A percentile compares a stretch with the other conserved stretches of the same genome.
Conservation (phyloP, 2,888 invertebrate species). For the Germaria angustata region DNA sequence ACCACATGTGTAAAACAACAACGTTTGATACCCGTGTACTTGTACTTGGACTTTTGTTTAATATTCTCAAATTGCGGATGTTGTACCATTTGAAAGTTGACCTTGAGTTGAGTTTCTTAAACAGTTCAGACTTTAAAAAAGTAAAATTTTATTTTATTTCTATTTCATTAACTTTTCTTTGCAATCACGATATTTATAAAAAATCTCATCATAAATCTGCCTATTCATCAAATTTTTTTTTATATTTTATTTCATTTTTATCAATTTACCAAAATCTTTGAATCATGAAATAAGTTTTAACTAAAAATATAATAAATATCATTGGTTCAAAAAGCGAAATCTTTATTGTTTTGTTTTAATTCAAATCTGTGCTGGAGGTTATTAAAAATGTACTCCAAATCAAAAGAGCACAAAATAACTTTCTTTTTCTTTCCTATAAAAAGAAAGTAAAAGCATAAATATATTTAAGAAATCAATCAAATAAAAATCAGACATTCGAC, state of each 20-base stretch:
- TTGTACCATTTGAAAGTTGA: not conserved
- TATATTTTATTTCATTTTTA: too few species aligned
- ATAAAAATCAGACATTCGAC: not conserved
- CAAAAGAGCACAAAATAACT: not conserved
- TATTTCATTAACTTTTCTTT: too few species aligned
- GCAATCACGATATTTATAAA: too few species aligned
- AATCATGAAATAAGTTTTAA: too few species aligned
- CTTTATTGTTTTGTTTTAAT: not conserved
- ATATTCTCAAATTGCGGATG: conserved; percentile 15
- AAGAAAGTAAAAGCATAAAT: not conserved
- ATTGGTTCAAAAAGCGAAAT: not conserved
- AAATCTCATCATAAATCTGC: too few species aligned
- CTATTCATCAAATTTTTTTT: too few species aligned
- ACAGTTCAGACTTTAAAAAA: not conserved
- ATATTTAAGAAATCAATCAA: not conserved
- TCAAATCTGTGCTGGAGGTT: not conserved
- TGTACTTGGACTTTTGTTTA: not conserved
- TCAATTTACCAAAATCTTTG: too few species aligned
- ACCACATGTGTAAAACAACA: conserved; percentile 13
- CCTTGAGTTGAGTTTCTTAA: conserved; percentile 5
- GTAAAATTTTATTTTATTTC: too few species aligned
- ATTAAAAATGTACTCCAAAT: not conserved
- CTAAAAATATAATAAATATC: too few species aligned
- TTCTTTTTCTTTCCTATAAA: not conserved
- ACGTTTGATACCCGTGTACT: conserved; percentile 19